A percentile compares a stretch with the other conserved stretches of the same genome.
phyloP scores from a whole-genome alignment of 64 coral and sea anemone species.

The Stichodactyla helianthus region DNA sequence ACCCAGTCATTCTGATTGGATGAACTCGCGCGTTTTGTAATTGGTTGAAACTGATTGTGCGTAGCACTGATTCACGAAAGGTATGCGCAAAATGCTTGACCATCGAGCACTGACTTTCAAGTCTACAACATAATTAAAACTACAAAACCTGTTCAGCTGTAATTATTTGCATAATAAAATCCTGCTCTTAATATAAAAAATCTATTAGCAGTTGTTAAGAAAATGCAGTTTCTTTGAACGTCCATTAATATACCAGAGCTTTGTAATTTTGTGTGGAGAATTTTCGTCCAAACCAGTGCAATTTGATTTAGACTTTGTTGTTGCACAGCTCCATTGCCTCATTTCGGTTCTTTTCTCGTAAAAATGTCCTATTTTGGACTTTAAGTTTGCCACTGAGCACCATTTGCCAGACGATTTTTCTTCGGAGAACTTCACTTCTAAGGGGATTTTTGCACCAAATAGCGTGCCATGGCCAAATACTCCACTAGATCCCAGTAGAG shows the following conservation, averaged over 20 bases:
- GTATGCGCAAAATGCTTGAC: no score
- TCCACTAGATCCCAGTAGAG: not conserved
- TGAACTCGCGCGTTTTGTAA: no score
- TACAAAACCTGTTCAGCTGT: no score
- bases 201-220: slow-evolving; percentile 9
- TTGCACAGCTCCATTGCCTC: not conserved
- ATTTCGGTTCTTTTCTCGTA: not conserved
- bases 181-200: not conserved
- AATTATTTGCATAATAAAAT: not conserved
- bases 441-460: slow-evolving; percentile 11
- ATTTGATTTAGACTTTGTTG: not conserved
- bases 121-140: no score
- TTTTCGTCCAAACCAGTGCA: not conserved
- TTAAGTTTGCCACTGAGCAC: not conserved
- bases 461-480: not conserved
- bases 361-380: slow-evolving; percentile 11
- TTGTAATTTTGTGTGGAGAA: not conserved
- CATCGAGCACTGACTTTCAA: no score
- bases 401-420: not conserved
- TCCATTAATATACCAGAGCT: not conserved
- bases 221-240: not conserved
- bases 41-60: not conserved
- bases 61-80: no score
- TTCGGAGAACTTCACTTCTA: slow-evolving; percentile 10
- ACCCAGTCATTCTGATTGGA: no score